These are phyloP conservation scores for Meteorus cinctellus DNA, from an alignment of 2,888 invertebrate species.

Conservation along the genomic window DNA sequence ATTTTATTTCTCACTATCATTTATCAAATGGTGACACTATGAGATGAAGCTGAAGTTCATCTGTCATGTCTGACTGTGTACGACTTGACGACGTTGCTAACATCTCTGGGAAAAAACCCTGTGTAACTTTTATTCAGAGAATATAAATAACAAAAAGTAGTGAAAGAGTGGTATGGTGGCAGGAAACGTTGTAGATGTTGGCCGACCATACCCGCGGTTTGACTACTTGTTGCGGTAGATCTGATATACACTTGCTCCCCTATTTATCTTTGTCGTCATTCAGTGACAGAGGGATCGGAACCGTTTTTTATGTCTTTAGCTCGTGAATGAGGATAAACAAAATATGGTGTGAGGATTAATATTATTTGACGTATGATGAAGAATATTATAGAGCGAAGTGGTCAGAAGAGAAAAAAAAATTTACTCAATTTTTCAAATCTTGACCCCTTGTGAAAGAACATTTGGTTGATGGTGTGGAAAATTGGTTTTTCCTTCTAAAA, in stretches of 20 bases:
- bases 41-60: neutral
- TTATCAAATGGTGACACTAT: neutral
- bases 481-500: too few species aligned
- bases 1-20: neutral
- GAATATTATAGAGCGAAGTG: too few species aligned
- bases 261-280: conserved; percentile 28
- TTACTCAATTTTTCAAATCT: conserved; percentile 27
- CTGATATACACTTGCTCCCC: conserved; percentile 46
- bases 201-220: conserved; percentile 24
- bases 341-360: too few species aligned
- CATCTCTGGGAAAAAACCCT: neutral
- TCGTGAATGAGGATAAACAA: too few species aligned
- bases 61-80: neutral
- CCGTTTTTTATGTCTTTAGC: too few species aligned
- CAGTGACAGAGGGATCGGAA: conserved; percentile 33
- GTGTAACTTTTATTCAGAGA: neutral
- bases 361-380: too few species aligned
- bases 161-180: neutral
- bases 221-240: conserved; percentile 60
- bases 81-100: neutral
- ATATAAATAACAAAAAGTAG: too few species aligned
- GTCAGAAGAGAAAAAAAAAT: too few species aligned
- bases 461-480: too few species aligned
- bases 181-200: neutral
- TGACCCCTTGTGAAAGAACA: neutral